Percentiles rank a stretch among this genome's conserved stretches.
Conservation (phyloP, 1,140 invertebrate species). For the Formica exsecta region DNA sequence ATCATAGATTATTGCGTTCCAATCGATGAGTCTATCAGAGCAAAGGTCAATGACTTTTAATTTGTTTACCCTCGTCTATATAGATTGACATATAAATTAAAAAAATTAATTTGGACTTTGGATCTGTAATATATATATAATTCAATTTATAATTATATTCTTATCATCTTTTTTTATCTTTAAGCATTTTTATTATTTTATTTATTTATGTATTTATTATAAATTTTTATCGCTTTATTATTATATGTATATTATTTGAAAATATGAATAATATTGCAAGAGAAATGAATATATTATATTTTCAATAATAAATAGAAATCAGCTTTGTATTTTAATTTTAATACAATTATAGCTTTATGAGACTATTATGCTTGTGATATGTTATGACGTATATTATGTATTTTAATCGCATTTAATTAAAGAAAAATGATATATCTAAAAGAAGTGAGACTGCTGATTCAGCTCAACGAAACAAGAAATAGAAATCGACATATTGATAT, state of each 20-base stretch:
- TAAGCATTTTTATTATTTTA: background rate
- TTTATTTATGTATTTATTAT: background rate
- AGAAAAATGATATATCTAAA: conserved; percentile 16
- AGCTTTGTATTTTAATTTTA: background rate
- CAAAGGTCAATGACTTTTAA: conserved; percentile 32
- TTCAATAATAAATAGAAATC: background rate
- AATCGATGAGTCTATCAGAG: background rate
- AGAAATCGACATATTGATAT: conserved; percentile 8
- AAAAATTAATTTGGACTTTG: background rate
- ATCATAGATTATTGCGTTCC: conserved; percentile 6
- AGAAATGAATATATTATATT: conserved; percentile 1
- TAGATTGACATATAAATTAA: conserved; percentile 7
- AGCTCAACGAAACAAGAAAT: background rate
- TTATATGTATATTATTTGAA: background rate
- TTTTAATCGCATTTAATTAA: background rate
- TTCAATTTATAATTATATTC: background rate
- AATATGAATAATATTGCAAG: background rate
- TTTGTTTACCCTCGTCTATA: background rate
- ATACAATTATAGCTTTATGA: background rate
- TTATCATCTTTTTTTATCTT: background rate
- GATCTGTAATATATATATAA: background rate
- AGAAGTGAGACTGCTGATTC: background rate
- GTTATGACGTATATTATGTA: background rate
- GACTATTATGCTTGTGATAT: background rate
- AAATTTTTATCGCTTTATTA: background rate